Evolutionary conservation across 2,888 invertebrate species (phyloP).

Genomic region (Pseudeuparius sepicola): DNA sequence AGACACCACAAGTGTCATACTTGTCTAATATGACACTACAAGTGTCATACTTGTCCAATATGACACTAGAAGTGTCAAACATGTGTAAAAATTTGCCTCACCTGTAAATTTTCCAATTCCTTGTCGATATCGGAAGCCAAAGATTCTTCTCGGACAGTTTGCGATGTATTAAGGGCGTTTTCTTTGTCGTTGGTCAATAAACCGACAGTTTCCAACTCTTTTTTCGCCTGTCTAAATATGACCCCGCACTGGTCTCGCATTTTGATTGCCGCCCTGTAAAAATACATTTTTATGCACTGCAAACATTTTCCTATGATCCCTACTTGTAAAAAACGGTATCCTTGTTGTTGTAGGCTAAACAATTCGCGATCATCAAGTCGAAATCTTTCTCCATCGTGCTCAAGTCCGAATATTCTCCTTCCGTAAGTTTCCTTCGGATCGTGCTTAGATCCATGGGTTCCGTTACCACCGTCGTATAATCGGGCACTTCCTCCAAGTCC

Average conservation of each 20-base stretch:
- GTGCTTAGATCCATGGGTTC: slow-evolving; percentile 85
- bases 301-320: slow-evolving; percentile 21
- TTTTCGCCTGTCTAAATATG: slow-evolving; percentile 68
- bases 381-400: slow-evolving; percentile 83
- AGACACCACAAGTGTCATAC: too few relatives aligned
- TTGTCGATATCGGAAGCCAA: slow-evolving; percentile 46
- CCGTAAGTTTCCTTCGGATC: slow-evolving; percentile 70
- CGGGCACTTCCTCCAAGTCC: slow-evolving; percentile 78
- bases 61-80: too few relatives aligned
- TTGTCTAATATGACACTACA: too few relatives aligned
- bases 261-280: slow-evolving; percentile 20
- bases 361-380: slow-evolving; percentile 92
- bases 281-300: not conserved
- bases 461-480: slow-evolving; percentile 76
- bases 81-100: too few relatives aligned
- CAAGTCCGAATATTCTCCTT: slow-evolving; percentile 57
- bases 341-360: slow-evolving; percentile 88
- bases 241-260: slow-evolving; percentile 82
- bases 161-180: slow-evolving; percentile 27
- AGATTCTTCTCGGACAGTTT: slow-evolving; percentile 36
- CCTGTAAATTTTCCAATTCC: slow-evolving; percentile 41
- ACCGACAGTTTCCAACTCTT: slow-evolving; percentile 58
- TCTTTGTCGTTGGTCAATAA: slow-evolving; percentile 39
- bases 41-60: too few relatives aligned
- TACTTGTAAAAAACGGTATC: slow-evolving; percentile 86